Conservation (phyloP, 2,888 invertebrate species). For the Griposia aprilina region DNA sequence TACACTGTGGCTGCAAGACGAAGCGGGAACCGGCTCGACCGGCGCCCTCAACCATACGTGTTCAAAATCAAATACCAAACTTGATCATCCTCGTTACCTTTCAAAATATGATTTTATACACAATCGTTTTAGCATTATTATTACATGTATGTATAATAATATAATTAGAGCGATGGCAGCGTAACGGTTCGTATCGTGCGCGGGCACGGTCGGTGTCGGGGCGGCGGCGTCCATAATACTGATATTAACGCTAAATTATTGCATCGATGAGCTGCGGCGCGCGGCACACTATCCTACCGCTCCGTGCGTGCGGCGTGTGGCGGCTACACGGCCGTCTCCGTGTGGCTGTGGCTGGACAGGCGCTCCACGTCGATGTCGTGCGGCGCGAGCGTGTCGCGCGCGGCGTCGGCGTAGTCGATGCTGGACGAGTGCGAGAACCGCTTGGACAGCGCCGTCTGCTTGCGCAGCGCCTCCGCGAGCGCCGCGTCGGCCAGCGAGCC, state of each 20-base stretch:
- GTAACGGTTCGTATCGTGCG: slow-evolving; percentile 72
- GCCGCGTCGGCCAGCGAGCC: slow-evolving; percentile 98
- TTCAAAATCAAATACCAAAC: slow-evolving; percentile 82
- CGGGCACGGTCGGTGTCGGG: slow-evolving; percentile 66
- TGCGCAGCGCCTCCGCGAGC: slow-evolving; percentile 97
- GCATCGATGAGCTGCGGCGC: slow-evolving; percentile 71
- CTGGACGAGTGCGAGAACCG: slow-evolving; percentile 97
- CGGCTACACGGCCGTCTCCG: slow-evolving; percentile 97
- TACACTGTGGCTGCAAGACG: slow-evolving; percentile 74
- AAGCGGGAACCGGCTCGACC: slow-evolving; percentile 67
- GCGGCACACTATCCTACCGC: slow-evolving; percentile 60
- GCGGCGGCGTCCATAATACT: slow-evolving; percentile 74
- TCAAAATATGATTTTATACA: slow-evolving; percentile 85
- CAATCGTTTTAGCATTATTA: slow-evolving; percentile 80
- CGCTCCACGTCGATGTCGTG: slow-evolving; percentile 98
- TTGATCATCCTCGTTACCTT: slow-evolving; percentile 76
- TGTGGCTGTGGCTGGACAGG: slow-evolving; percentile 97
- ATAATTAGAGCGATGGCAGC: slow-evolving; percentile 82
- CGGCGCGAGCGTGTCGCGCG: slow-evolving; percentile 96
- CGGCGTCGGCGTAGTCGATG: slow-evolving; percentile 92
- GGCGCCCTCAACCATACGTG: slow-evolving; percentile 74
- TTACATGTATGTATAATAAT: slow-evolving; percentile 69
- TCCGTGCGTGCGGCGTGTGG: slow-evolving; percentile 55
- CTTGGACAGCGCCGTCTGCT: slow-evolving; percentile 97
- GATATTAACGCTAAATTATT: slow-evolving; percentile 75